Conservation (phyloP, 2,113 vertebrate species). For the Microtus richardsoni region DNA sequence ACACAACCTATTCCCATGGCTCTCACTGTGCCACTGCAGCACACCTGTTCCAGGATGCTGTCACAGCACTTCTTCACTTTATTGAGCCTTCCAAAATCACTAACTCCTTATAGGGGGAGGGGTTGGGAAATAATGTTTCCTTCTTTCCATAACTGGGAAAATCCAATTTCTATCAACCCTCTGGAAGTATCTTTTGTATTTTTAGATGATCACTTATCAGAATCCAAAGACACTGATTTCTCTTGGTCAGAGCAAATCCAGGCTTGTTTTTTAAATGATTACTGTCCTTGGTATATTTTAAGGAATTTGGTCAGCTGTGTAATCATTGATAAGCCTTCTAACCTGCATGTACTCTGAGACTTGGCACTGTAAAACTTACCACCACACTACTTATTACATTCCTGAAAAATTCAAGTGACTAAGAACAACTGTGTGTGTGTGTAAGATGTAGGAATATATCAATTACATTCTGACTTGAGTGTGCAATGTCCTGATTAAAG, state of each 20-base stretch:
- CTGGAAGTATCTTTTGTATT: background rate
- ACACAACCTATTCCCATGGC: background rate
- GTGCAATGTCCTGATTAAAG: background rate
- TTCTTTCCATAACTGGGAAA: background rate
- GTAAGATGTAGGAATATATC: background rate
- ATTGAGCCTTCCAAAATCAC: background rate
- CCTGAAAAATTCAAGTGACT: background rate
- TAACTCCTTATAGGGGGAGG: background rate
- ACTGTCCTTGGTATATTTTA: background rate
- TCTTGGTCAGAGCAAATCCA: background rate
- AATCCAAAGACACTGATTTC: background rate
- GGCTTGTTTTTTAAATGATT: background rate
- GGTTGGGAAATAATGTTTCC: background rate
- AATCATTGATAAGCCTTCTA: background rate
- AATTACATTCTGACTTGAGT: background rate
- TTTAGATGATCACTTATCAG: background rate
- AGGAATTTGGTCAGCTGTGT: background rate
- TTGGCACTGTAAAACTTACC: background rate
- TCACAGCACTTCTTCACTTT: accelerated
- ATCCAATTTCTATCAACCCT: background rate
- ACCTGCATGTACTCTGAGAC: background rate
- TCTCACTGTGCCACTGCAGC: accelerated
- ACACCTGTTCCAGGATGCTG: background rate
- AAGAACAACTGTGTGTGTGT: background rate
- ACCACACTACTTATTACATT: background rate